Percentiles rank a stretch among this genome's conserved stretches.
Evolutionary conservation across 2,113 vertebrate species (phyloP).

Genomic region (Misgurnus mizolepis): DNA sequence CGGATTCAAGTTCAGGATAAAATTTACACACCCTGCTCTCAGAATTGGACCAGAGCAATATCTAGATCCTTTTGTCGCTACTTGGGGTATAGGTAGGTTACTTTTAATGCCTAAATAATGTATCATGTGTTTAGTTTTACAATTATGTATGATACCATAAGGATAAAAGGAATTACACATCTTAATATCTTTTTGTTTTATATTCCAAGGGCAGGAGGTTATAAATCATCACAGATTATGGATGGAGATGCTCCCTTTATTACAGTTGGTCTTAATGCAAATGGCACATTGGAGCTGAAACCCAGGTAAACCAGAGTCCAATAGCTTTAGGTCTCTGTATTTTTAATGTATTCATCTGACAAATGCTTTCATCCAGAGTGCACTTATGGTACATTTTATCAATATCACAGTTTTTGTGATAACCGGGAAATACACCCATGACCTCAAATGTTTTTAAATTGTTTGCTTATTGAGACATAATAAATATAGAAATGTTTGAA

Average conservation of each 20-base stretch:
- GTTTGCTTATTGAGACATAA: too few relatives aligned
- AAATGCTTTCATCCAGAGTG: too few relatives aligned
- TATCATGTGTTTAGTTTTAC: background rate
- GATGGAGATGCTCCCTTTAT: conserved; percentile 73
- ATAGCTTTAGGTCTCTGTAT: background rate
- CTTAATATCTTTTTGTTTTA: background rate
- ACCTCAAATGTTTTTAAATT: too few relatives aligned
- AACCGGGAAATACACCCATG: too few relatives aligned
- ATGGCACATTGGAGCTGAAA: conserved; percentile 65
- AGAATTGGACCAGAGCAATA: conserved; percentile 75
- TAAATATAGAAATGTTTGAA: too few relatives aligned
- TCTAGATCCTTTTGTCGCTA: conserved; percentile 79
- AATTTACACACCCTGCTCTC: conserved; percentile 64
- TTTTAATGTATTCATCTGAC: too few relatives aligned
- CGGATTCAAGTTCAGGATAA: conserved; percentile 61
- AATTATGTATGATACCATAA: too few relatives aligned
- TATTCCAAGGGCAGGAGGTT: conserved; percentile 70
- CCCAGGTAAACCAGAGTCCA: conserved; percentile 56
- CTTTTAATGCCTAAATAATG: background rate
- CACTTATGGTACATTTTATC: too few relatives aligned
- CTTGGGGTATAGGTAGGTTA: conserved; percentile 80
- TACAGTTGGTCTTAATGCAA: conserved; percentile 60
- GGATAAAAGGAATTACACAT: too few relatives aligned
- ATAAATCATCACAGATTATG: conserved; percentile 49
- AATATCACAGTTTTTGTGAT: too few relatives aligned